phyloP scores from a whole-genome alignment of 2,797 vertebrate genomes.

The Poecilia velifera region DNA sequence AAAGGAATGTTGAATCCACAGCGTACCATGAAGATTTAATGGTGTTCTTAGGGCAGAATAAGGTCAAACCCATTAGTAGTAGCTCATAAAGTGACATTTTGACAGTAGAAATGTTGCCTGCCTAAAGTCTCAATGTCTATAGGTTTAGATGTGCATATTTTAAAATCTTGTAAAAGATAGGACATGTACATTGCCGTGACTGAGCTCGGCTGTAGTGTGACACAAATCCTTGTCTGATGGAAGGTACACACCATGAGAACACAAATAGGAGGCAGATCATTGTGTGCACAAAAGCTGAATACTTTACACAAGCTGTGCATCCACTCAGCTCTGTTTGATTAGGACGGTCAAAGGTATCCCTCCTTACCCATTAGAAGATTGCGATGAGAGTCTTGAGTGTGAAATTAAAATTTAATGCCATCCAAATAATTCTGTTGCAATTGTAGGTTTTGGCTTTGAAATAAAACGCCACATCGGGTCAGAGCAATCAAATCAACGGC shows the following conservation, averaged over 20 bases:
- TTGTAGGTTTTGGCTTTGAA: constrained; percentile 15
- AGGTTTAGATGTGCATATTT: background rate
- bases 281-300: constrained; percentile 63
- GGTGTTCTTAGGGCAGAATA: background rate
- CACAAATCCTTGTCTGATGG: constrained; percentile 60
- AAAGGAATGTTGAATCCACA: background rate
- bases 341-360: constrained; percentile 54
- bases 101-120: background rate
- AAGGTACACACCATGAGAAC: constrained; percentile 63
- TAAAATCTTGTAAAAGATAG: constrained; percentile 7
- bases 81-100: background rate
- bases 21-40: background rate
- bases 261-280: constrained; percentile 34
- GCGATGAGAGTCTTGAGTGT: constrained; percentile 31
- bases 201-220: constrained; percentile 43
- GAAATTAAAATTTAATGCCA: constrained; percentile 15
- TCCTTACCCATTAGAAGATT: constrained; percentile 51
- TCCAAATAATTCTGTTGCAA: constrained; percentile 34
- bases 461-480: constrained; percentile 22
- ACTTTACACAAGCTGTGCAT: constrained; percentile 53
- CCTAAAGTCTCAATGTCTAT: constrained; percentile 1
- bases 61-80: background rate
- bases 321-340: constrained; percentile 61
- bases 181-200: constrained; percentile 2
- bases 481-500: constrained; percentile 38